A percentile compares a stretch with the other conserved stretches of the same genome.
These are phyloP conservation scores for Parambassis ranga DNA, from an alignment of 2,797 vertebrate genomes.

Conservation along the genomic window DNA sequence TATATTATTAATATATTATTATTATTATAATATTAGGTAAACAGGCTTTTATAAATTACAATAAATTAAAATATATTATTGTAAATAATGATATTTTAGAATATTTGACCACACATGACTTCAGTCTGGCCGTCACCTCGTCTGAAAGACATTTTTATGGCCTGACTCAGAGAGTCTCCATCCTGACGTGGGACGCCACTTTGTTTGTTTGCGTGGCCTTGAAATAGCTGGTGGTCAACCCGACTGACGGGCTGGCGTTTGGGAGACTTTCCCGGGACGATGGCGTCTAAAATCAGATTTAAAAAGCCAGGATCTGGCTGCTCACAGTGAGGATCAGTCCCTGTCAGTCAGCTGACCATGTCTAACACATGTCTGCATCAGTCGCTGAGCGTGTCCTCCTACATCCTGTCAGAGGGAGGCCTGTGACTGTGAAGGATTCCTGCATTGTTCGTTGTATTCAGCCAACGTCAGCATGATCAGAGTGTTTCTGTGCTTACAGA, in stretches of 20 bases:
- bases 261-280: background rate
- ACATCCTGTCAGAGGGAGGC: constrained; percentile 1
- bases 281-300: background rate
- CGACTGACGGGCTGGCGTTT: background rate
- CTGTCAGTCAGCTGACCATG: too few species aligned
- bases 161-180: background rate
- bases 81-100: too few species aligned
- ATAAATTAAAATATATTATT: too few species aligned
- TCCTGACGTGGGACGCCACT: background rate
- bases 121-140: background rate
- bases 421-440: constrained; percentile 8
- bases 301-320: background rate
- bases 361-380: too few species aligned
- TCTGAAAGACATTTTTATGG: background rate
- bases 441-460: constrained; percentile 29
- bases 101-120: too few species aligned
- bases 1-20: background rate
- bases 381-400: constrained; percentile 16
- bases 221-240: background rate
- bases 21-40: too few species aligned
- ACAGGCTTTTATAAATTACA: too few species aligned
- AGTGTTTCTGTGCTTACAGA: constrained; percentile 1
- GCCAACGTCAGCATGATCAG: constrained; percentile 11
- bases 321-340: background rate
- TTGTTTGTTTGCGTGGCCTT: background rate